Percentiles rank a stretch among this genome's conserved stretches.
These are phyloP conservation scores for Teleiodes luculella DNA, from an alignment of 2,888 invertebrate genomes.

Conservation along the genomic window DNA sequence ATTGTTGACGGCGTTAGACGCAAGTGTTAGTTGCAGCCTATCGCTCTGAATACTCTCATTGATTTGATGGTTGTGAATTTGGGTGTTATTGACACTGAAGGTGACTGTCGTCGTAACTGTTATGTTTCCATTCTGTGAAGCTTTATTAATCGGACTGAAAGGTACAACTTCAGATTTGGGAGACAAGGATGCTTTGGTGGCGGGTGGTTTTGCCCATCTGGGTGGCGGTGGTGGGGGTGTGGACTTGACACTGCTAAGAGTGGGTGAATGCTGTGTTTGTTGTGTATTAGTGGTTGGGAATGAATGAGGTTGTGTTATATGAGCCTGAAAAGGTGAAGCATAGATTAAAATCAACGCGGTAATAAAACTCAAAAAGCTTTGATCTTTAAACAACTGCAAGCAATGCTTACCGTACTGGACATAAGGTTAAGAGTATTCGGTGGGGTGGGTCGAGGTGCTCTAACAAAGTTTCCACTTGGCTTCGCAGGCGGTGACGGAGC, in stretches of 20 bases:
- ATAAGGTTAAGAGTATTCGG: conserved; percentile 90
- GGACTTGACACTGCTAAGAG: conserved; percentile 59
- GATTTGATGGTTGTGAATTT: conserved; percentile 74
- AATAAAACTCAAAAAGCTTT: conserved; percentile 39
- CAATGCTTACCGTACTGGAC: conserved; percentile 75
- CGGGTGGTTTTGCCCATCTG: conserved; percentile 89
- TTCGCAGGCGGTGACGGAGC: conserved; percentile 76
- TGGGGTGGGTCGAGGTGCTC: conserved; percentile 87
- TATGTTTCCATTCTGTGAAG: conserved; percentile 83
- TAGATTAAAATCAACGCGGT: conserved; percentile 46
- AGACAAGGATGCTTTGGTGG: conserved; percentile 70
- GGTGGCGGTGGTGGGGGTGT: conserved; percentile 92
- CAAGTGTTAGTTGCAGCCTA: conserved; percentile 75
- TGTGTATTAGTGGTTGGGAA: conserved; percentile 58
- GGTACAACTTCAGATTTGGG: conserved; percentile 62
- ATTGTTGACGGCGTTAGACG: conserved; percentile 71
- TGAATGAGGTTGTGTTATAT: conserved; percentile 76
- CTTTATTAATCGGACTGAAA: conserved; percentile 69
- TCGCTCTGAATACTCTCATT: conserved; percentile 70
- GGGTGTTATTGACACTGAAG: conserved; percentile 84
- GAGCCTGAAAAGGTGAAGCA: conserved; percentile 70
- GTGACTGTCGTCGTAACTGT: conserved; percentile 92
- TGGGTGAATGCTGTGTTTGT: conserved; percentile 56
- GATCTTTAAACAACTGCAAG: conserved; percentile 8
- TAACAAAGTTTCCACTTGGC: conserved; percentile 68